Evolutionary conservation across 1,140 invertebrate genomes (phyloP).

Genomic region (Dryas iulia): DNA sequence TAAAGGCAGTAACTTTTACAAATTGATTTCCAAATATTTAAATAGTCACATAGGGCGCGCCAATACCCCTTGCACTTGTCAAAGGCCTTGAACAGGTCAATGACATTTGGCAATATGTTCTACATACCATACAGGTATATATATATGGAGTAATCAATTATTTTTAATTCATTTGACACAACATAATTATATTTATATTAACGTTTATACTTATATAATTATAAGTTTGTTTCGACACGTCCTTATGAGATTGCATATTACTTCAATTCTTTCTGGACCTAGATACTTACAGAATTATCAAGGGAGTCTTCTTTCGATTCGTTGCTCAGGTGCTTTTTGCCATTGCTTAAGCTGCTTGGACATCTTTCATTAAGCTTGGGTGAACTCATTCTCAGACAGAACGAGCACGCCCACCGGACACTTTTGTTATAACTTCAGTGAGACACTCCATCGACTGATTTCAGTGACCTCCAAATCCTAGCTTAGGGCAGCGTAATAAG

Average conservation of each 20-base stretch:
- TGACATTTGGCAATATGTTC: constrained; percentile 5
- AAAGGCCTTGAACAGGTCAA: constrained; percentile 15
- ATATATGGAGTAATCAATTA: neutral
- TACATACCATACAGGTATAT: neutral
- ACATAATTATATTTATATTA: neutral
- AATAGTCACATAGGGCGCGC: neutral
- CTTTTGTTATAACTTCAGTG: constrained; percentile 7
- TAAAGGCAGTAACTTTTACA: neutral
- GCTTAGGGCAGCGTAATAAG: constrained; percentile 28
- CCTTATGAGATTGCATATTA: constrained; percentile 93
- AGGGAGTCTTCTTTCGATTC: constrained; percentile 69
- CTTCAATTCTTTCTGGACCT: constrained; percentile 43
- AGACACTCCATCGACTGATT: neutral
- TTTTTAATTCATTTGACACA: neutral
- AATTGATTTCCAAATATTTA: neutral
- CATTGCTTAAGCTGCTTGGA: constrained; percentile 61
- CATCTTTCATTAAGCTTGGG: constrained; percentile 69
- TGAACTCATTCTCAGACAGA: constrained; percentile 55
- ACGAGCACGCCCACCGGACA: constrained; percentile 14
- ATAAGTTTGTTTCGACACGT: constrained; percentile 80
- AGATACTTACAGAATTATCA: constrained; percentile 66
- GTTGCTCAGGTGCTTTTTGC: constrained; percentile 58
- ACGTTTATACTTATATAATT: neutral
- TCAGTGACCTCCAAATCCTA: constrained; percentile 10
- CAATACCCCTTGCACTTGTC: constrained; percentile 9